These are phyloP conservation scores for Fregata magnificens DNA, from an alignment of 2,113 vertebrate genomes.

Conservation along the genomic window DNA sequence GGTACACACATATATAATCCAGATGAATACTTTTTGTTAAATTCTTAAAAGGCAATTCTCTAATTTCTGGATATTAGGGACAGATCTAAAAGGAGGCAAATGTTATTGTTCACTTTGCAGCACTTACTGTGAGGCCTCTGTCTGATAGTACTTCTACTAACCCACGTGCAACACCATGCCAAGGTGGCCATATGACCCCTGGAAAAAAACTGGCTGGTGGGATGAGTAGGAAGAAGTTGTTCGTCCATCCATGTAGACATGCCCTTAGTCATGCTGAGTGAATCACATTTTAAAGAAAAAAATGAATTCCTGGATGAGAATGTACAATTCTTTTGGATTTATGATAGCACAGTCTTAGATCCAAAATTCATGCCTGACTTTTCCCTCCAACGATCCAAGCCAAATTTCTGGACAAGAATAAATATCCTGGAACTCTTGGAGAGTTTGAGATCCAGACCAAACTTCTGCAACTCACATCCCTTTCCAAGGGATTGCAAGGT, in stretches of 20 bases:
- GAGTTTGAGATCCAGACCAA: conserved; percentile 12
- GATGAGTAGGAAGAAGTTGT: neutral
- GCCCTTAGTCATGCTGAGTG: conserved; percentile 45
- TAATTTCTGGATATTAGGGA: neutral
- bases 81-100: neutral
- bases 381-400: neutral
- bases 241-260: conserved; percentile 32
- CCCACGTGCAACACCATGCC: neutral
- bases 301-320: conserved; percentile 27
- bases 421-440: conserved; percentile 27
- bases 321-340: conserved; percentile 52
- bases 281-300: conserved; percentile 30
- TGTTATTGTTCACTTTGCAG: neutral
- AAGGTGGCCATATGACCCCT: neutral
- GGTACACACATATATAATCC: neutral
- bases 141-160: neutral
- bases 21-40: neutral
- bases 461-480: neutral
- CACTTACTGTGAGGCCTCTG: neutral
- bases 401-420: conserved; percentile 32
- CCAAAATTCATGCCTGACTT: conserved; percentile 43
- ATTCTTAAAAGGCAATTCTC: neutral
- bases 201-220: neutral
- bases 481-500: conserved; percentile 16
- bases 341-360: conserved; percentile 16